These are phyloP conservation scores for Pollimyrus isidori DNA, from an alignment of 2,113 vertebrate genomes.

Conservation along the genomic window DNA sequence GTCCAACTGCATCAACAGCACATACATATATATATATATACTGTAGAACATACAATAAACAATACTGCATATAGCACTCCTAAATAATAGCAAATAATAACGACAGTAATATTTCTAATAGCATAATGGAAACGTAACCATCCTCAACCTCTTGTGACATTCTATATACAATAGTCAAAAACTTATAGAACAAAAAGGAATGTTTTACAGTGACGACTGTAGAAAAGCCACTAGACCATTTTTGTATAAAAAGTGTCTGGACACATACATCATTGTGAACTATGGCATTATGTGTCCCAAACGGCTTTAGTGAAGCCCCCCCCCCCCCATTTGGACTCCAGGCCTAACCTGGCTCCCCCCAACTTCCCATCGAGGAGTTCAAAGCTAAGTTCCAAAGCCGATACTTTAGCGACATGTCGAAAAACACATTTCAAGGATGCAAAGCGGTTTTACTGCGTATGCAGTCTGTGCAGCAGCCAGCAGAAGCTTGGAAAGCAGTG, in stretches of 20 bases:
- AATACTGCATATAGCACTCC: neutral
- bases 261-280: neutral
- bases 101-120: neutral
- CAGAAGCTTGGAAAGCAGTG: neutral
- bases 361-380: neutral
- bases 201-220: neutral
- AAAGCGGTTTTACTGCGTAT: neutral
- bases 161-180: neutral
- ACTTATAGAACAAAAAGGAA: neutral
- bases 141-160: neutral
- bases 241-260: neutral
- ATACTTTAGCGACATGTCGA: neutral
- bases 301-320: neutral
- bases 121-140: neutral
- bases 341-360: neutral
- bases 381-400: neutral
- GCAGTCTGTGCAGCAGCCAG: neutral
- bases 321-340: neutral
- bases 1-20: neutral
- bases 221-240: neutral
- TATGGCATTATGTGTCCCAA: neutral
- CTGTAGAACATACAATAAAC: neutral
- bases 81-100: neutral
- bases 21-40: neutral
- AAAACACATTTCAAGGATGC: neutral